These are phyloP conservation scores for Rhyacichthys aspro DNA, from an alignment of 2,797 vertebrate genomes.

Conservation along the genomic window DNA sequence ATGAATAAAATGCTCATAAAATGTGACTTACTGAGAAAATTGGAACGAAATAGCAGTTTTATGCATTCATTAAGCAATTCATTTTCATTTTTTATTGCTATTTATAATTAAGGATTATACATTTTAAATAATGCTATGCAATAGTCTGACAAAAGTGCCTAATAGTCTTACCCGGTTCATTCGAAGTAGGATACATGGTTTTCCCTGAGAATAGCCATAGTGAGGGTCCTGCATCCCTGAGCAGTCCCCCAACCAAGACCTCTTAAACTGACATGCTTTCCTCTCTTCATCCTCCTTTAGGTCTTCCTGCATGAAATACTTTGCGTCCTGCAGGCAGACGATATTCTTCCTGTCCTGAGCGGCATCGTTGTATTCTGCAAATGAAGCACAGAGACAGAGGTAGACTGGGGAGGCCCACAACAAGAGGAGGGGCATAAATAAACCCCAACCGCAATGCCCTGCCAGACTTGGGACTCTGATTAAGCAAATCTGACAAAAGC, in stretches of 20 bases:
- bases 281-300: slow-evolving; percentile 85
- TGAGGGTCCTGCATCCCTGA: slow-evolving; percentile 88
- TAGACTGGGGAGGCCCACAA: slow-evolving; percentile 26
- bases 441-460: slow-evolving; percentile 69
- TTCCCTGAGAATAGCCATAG: slow-evolving; percentile 91
- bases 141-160: neutral
- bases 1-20: too few relatives aligned
- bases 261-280: slow-evolving; percentile 94
- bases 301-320: slow-evolving; percentile 91
- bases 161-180: slow-evolving; percentile 92
- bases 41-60: neutral
- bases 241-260: slow-evolving; percentile 90
- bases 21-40: slow-evolving; percentile 44
- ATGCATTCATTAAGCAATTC: too few relatives aligned
- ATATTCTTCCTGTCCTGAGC: slow-evolving; percentile 91
- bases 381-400: slow-evolving; percentile 33
- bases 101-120: neutral
- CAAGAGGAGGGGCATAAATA: slow-evolving; percentile 75
- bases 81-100: neutral
- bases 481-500: slow-evolving; percentile 80
- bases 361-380: slow-evolving; percentile 90
- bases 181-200: slow-evolving; percentile 92
- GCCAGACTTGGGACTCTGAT: slow-evolving; percentile 76
- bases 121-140: slow-evolving; percentile 1
- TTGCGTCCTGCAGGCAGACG: slow-evolving; percentile 78